These are phyloP conservation scores for Aegithalos caudatus DNA, from an alignment of 2,113 vertebrate species.

Conservation along the genomic window DNA sequence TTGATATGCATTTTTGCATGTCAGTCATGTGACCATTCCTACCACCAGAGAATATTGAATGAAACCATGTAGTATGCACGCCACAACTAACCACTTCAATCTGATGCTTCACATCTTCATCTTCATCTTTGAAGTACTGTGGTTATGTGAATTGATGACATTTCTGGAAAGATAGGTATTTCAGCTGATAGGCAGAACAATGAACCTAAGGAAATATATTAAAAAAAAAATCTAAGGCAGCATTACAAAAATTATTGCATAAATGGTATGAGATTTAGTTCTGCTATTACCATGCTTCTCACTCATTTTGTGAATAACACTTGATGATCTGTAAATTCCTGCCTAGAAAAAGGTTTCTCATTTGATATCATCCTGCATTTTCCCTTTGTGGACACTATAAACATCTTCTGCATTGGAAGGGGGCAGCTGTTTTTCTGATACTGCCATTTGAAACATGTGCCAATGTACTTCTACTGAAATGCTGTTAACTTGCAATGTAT, in stretches of 20 bases:
- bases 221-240: background rate
- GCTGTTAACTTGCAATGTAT: background rate
- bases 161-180: constrained; percentile 49
- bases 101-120: constrained; percentile 37
- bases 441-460: constrained; percentile 30
- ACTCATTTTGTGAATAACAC: constrained; percentile 15
- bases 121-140: constrained; percentile 46
- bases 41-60: background rate
- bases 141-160: constrained; percentile 29
- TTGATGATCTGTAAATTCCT: background rate
- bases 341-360: constrained; percentile 29
- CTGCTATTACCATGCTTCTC: constrained; percentile 19
- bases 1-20: constrained; percentile 15
- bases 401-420: constrained; percentile 18
- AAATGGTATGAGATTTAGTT: background rate
- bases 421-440: background rate
- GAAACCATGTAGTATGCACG: background rate
- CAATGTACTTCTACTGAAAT: constrained; percentile 25
- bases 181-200: constrained; percentile 1
- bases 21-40: background rate
- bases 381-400: background rate
- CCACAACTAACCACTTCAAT: background rate
- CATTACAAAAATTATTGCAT: background rate
- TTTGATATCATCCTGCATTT: constrained; percentile 12
- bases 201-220: background rate